Conservation (phyloP, 30 jellyfish, hydroid and myxozoan species). For the Catostylus mosaicus region DNA sequence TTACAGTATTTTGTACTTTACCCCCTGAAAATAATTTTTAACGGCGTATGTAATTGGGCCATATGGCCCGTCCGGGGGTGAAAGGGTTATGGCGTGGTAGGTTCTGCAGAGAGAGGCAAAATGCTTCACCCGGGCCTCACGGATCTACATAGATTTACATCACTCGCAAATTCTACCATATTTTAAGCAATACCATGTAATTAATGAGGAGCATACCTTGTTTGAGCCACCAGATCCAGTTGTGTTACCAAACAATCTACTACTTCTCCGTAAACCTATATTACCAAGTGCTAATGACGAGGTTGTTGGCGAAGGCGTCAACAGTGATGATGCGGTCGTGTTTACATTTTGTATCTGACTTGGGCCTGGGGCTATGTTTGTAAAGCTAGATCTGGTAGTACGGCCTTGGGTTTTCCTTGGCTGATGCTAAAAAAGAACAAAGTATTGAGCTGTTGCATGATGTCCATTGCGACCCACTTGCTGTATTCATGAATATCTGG, state of each 20-base stretch:
- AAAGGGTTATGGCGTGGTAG: too few relatives aligned
- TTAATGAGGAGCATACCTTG: conserved; percentile 26
- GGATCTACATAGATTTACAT: background rate
- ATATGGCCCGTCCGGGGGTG: too few relatives aligned
- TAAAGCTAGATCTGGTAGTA: conserved; percentile 58
- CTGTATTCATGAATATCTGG: too few relatives aligned
- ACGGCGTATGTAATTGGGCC: too few relatives aligned
- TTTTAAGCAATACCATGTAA: background rate
- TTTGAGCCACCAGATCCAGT: conserved; percentile 39
- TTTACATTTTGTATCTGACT: conserved; percentile 43
- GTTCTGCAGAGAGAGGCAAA: too few relatives aligned
- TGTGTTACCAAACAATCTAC: conserved; percentile 82
- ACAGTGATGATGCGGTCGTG: conserved; percentile 53
- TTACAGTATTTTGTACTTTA: too few relatives aligned
- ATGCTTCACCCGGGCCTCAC: too few relatives aligned
- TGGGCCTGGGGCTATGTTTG: conserved; percentile 72
- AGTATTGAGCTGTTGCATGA: background rate
- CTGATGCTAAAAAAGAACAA: conserved; percentile 20
- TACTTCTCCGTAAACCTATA: conserved; percentile 85
- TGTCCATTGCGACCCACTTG: too few relatives aligned
- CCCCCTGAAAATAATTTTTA: too few relatives aligned
- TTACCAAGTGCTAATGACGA: conserved; percentile 46
- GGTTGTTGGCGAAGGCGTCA: conserved; percentile 80
- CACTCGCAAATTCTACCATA: background rate
- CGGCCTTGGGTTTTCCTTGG: conserved; percentile 57